A percentile compares a stretch with the other conserved stretches of the same genome.
Conservation (phyloP, 2,888 invertebrate species). For the Oscheius onirici region DNA sequence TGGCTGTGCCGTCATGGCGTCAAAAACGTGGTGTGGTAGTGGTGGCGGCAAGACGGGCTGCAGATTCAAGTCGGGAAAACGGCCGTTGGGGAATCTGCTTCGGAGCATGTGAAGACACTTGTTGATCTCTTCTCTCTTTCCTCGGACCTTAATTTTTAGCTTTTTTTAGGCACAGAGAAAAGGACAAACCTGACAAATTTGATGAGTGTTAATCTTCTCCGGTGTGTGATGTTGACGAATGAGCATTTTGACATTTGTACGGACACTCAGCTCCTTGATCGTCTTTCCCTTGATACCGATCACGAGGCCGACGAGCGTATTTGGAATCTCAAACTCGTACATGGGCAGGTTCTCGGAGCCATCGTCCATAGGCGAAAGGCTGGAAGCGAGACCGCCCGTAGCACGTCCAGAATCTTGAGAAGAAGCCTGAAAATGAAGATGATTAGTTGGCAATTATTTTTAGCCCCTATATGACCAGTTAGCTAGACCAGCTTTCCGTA, state of each 20-base stretch:
- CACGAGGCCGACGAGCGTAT: slow-evolving; percentile 70
- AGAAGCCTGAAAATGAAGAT: slow-evolving; percentile 55
- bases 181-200: slow-evolving; percentile 65
- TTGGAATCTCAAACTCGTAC: slow-evolving; percentile 72
- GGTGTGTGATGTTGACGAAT: slow-evolving; percentile 68
- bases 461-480: no score
- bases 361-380: slow-evolving; percentile 56
- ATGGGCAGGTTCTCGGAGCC: slow-evolving; percentile 56
- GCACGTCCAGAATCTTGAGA: slow-evolving; percentile 69
- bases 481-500: no score
- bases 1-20: slow-evolving; percentile 56
- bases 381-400: slow-evolving; percentile 63
- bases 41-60: slow-evolving; percentile 70
- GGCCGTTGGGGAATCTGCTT: slow-evolving; percentile 67
- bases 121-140: slow-evolving; percentile 70
- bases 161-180: no score
- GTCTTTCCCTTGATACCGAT: slow-evolving; percentile 71
- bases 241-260: slow-evolving; percentile 68
- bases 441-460: not conserved
- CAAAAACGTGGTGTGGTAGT: slow-evolving; percentile 50
- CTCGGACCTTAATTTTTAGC: slow-evolving; percentile 52
- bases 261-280: slow-evolving; percentile 68
- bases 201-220: slow-evolving; percentile 66
- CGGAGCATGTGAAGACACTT: slow-evolving; percentile 67
- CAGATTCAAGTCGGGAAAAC: slow-evolving; percentile 71